Evolutionary conservation across 2,113 vertebrate genomes (phyloP), one percentile per base, ranked within the genome.

Genomic region (Aptenodytes patagonicus): DNA sequence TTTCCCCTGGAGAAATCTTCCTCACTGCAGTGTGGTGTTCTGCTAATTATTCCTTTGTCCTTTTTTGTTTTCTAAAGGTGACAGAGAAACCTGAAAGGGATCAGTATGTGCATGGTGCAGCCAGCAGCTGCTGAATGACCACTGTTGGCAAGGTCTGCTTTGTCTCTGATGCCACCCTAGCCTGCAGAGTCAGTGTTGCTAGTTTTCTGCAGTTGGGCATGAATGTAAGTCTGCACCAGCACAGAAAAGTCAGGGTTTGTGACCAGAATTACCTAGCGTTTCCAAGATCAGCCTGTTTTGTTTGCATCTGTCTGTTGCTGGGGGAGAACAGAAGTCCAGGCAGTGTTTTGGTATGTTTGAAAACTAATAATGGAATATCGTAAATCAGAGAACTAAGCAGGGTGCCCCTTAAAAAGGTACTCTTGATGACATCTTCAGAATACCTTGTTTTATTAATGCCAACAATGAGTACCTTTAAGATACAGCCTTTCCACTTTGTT

Each of bases 401-500:
- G 66, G 31, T 44, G 57, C 87, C 75, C 21, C 0, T 80, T 61
- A 18, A 79, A 78, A 84, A 90, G 55, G 71, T 65, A 20, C 54
- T 66, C 64, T 40, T 81, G 93, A 73, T 12, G 17, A 89, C 61
- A 66, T 91, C 79, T 58, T 77, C 14, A 31, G 72, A 94, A 46
- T 64, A 6, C 55, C n/a, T 83, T 28, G 8, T 72, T 71, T 77
- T 83, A 36, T 89, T 80, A 77, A 65, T 71, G 92, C 75, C 15
- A 44, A 26, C 17, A 90, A 11, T 3, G 13, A 94, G 70, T 65
- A 40, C 75, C 51, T 94, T 79, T 65, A 89, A 92, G 69, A 36
- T 8, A 15, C 76, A 84, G 90, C 87, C 92, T 93, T 95, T 61
- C 70, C 44, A 54, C 90, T 97, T 92, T 87, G 69, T 82, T 92